Base-by-base conservation (phyloP, 2,888 invertebrate genomes). In the Phortica magna region DNA sequence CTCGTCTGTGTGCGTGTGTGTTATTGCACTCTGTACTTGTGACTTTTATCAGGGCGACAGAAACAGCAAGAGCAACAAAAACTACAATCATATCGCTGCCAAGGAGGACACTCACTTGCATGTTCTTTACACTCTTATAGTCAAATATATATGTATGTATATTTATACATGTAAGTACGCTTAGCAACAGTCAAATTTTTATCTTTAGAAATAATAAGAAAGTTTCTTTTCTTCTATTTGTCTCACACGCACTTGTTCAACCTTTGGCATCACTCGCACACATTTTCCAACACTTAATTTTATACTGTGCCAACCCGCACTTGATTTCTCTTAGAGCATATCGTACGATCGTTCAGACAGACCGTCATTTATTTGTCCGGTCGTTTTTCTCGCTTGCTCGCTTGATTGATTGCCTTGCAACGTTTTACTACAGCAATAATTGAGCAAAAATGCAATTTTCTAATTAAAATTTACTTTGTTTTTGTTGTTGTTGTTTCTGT, bases 21-120 rank as follows among this genome's bases (percentile, higher is more conserved):
- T 74, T 76, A 53, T 76, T 79, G 79, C 77, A 74, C 79, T 77
- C 64, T 77, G 79, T 76, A 76, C 79, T 77, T 79, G 76, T 79
- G 77, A 84, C 84, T 88, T 85, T 88, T 85, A 87, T 85, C 83
- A 80, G 83, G 79, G 1, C 19, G 72, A 31, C 74, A 75, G 9
- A 73, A 76, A 9, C 73, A 76, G 12, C 73, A 55, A 22, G 64
- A 68, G 61, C 76, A 74, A 22, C 70, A 77, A 7, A 64, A 74
- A 61, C 72, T 61, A 65, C 64, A 77, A 76, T 68, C 14, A 48
- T 10, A 42, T 65, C 67, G 42, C n/a, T 14, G 17, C 17, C 22
- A 19, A 17, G 10, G 22, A 10, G 17, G 19, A 17, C 7, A 7
- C 17, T 61, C 10, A 17, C 19, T 17, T 31, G 5, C 2, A 31